Conservation (phyloP, 2,888 invertebrate genomes). For the Xylota segnis region DNA sequence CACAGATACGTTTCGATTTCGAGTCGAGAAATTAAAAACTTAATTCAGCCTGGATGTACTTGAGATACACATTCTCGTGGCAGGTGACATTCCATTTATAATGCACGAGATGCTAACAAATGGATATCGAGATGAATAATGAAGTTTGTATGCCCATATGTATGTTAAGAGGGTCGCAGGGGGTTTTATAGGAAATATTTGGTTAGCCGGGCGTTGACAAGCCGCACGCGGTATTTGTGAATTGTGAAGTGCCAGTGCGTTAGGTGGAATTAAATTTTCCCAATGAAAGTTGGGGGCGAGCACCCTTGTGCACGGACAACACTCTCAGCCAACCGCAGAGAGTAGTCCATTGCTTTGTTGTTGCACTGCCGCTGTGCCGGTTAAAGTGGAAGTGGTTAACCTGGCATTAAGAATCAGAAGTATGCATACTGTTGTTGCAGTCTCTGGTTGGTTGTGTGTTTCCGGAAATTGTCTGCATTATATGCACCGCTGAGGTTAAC, state of each 20-base stretch:
- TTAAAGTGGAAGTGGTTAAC: conserved; percentile 48
- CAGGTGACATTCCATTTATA: conserved; percentile 1
- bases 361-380: conserved; percentile 2
- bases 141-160: not conserved
- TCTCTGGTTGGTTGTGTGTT: conserved; percentile 5
- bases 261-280: conserved; percentile 7
- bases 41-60: not conserved
- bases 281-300: not conserved
- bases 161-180: not conserved
- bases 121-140: not conserved
- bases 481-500: conserved; percentile 26
- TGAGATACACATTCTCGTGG: not conserved
- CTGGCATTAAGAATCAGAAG: conserved; percentile 45
- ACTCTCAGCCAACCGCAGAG: conserved; percentile 29
- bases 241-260: conserved; percentile 8
- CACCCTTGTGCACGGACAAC: not conserved
- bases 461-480: conserved; percentile 49
- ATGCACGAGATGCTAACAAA: not conserved
- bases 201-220: not conserved
- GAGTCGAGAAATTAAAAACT: not conserved
- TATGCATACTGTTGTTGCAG: not conserved
- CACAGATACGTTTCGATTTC: conserved; percentile 9
- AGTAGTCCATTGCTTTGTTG: not conserved
- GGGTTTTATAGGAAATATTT: not conserved
- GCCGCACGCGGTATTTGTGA: conserved; percentile 5